Base-by-base conservation (phyloP, 2,888 invertebrate genomes). In the Microctonus hyperodae region DNA sequence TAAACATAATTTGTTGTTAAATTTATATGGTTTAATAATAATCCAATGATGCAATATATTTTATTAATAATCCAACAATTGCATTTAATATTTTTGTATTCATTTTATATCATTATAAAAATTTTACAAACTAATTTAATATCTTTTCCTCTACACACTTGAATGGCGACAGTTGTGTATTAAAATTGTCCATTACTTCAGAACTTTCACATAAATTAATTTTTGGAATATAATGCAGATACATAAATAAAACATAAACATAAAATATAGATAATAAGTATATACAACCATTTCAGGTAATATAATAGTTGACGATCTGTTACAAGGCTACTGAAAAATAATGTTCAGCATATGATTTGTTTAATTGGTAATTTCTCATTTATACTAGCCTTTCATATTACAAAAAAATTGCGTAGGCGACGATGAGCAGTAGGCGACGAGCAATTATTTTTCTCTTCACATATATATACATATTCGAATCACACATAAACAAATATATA, bases 271-370 rank as follows among this genome's bases (percentile, higher is more conserved):
- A 44, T 44, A 11, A 56, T 56, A 20, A 33, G 31, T 20, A 56
- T 20, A 33, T 22, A n/a, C n/a, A 11, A 11, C 11, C 20, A 56
- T 16, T 37, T 37, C 16, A 40, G 16, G 23, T 20, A 31, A 44
- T 16, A 60, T 28, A 31, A 31, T 48, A 48, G 31, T 28, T n/a
- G 31, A 60, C 48, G 20, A 61, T 61, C 56, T 35, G 66, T 61
- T 66, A 66, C 66, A 66, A 66, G 66, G 66, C 66, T 66, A 31
- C 28, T 60, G 48, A 60, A 58, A 60, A 40, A 58, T 44, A 44
- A n/a, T 44, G 6, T n/a, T 13, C 7, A 20, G 16, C 20, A 16
- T n/a, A 16, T 44, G 16, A 7, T 28, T 33, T 23, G 11, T 60
- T 56, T 48, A 60, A 48, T 60, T 60, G 31, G 37, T 37, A 23